phyloP scores from a whole-genome alignment of 2,888 invertebrate genomes.

The Drosophila longiperda region DNA sequence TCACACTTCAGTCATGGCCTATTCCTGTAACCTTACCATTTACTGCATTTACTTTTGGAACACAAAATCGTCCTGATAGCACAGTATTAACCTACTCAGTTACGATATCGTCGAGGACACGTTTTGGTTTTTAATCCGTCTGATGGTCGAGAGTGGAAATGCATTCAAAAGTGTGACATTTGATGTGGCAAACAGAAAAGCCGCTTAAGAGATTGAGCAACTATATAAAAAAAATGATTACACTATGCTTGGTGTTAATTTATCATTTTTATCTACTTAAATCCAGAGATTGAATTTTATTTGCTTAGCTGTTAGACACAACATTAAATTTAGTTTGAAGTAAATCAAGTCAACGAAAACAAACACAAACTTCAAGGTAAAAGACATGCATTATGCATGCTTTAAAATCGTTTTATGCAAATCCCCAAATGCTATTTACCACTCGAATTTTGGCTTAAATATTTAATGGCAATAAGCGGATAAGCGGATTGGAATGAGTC shows the following conservation, averaged over 20 bases:
- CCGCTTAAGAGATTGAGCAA: constrained; percentile 40
- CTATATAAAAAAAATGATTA: constrained; percentile 30
- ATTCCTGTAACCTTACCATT: constrained; percentile 1
- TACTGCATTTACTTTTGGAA: constrained; percentile 41
- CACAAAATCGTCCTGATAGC: neutral
- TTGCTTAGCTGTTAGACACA: constrained; percentile 24
- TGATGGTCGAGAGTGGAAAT: constrained; percentile 39
- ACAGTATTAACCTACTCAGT: constrained; percentile 18
- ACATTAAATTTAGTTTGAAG: constrained; percentile 12
- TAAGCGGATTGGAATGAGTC: neutral
- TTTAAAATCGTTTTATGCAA: constrained; percentile 61
- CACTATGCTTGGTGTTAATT: constrained; percentile 24
- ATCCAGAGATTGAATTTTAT: neutral
- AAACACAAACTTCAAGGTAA: neutral
- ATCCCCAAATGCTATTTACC: constrained; percentile 71
- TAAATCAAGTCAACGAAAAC: constrained; percentile 10
- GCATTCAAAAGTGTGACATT: constrained; percentile 32
- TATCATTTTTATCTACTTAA: constrained; percentile 29
- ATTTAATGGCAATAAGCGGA: constrained; percentile 43
- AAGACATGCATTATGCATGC: constrained; percentile 63
- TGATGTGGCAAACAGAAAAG: constrained; percentile 25
- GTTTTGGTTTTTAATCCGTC: constrained; percentile 47
- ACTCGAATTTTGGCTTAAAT: constrained; percentile 62
- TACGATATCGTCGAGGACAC: constrained; percentile 11
- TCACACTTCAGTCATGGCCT: neutral